Evolutionary conservation across 2,888 invertebrate genomes (phyloP), one percentile per base, ranked within the genome.

Genomic region (Coremacera marginata): DNA sequence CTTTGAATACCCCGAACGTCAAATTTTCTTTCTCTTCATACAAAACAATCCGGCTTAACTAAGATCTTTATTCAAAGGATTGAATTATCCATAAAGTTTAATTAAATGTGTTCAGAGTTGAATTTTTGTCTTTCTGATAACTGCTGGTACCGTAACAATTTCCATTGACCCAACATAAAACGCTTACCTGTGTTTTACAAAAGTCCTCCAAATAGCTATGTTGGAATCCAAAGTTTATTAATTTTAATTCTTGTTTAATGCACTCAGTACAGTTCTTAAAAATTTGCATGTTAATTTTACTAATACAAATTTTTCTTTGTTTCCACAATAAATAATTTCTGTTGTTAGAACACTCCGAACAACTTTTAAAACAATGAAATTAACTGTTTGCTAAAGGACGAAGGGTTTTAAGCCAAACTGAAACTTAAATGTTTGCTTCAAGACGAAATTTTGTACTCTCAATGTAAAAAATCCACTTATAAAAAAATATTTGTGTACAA

Each of bases 151-250:
- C 5, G 31, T 31, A 31, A 31, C 5, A 3, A 31, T 31, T 31
- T 31, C 31, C 31, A 31, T 4, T 31, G 31, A 31, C 31, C 5
- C 31, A 31, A 5, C 31, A 4, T 31, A 5, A 5, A 44, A 44
- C 44, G 25, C 44, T 81, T 84, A 88, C 89, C 87, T 88, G 88
- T 25, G 89, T 89, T 80, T 84, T 85, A 79, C 88, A 87, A 82
- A 89, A 89, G 71, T 87, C 82, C 65, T 89, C 88, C 19, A 86
- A 83, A 68, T 86, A 84, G 68, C 81, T 81, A 77, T 85, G 86
- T 65, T 85, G 81, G 65, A 88, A 89, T 34, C 88, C 86, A 55
- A 88, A 88, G 78, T 89, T 88, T 25, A 82, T 80, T 71, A 84
- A 79, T 76, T 85, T 84, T 72, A 88, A 81, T 83, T 89, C 89